Evolutionary conservation across 2,888 invertebrate genomes (phyloP), one percentile per base, ranked within the genome.

Genomic region (Chymomyza caudatula): DNA sequence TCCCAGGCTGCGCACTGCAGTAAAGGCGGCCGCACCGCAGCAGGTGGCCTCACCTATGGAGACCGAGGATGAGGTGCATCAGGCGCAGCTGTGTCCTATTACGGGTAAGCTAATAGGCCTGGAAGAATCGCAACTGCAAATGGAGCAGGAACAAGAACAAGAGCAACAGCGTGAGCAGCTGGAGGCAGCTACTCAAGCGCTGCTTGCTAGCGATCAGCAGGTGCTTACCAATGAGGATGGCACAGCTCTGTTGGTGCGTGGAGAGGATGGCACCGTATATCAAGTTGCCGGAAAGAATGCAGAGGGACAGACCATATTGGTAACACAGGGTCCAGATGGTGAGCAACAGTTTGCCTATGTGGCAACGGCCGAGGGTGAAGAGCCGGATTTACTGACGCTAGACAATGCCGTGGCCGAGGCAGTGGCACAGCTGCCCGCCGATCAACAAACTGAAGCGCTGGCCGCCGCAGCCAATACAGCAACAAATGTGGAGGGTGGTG

Each of bases 231-330:
- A 92, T 70, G 91, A 92, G 44, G 94, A 94, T 77, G 94, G 94
- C 57, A 92, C 93, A 22, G 94, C 96, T 15, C 93, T 96, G 69
- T 93, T 96, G 84, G 95, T 96, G 47, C 94, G 95, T 0, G 96
- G 96, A 0, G 96, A 96, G 77, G 96, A 96, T 85, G 96, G 96
- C 19, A 91, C 91, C 2, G 90, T 91, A n/a, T 91, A 91, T 71
- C 86, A 94, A 92, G 94, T 95, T 29, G 94, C 94, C 0, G 94
- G 96, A n/a, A 95, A 96, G 84, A 95, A 95, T 76, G 94, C 95
- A 73, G 94, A 94, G 52, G 95, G 95, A 0, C 95, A 95, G 87
- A 95, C 95, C 0, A 91, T 95, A 68, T 89, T 95, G 54, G 94
- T 95, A 3, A 94, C 95, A 2, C 94, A 94, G 68, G 94, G 94